Base-by-base conservation (phyloP, 2,113 vertebrate species). In the Thamnophis sirtalis region DNA sequence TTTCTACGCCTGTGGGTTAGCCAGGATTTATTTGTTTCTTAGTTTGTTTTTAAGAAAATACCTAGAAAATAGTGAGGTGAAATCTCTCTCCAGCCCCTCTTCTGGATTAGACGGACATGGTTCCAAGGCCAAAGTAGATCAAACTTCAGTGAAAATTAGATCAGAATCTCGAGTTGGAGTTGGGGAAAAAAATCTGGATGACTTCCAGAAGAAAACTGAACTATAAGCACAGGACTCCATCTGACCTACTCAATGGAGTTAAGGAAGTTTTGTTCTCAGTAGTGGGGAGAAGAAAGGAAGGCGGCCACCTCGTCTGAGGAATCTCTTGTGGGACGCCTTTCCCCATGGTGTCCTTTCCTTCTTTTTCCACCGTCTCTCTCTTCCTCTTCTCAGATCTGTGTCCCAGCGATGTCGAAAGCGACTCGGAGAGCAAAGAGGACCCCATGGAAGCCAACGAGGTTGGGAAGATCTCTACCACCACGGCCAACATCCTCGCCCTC, bases 381-480 rank as follows among this genome's bases (percentile, higher is more conserved):
- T 8, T 8, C 19, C 63, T 80, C 48, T 58, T 84, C 94, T 13
- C 94, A 99, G 99, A 99, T 96, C 97, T 98, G 94, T 99, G 98
- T 9, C 98, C 98, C 96, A 99, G 98, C 93, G 99, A 99, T 10
- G 99, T 98, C 2, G 99, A 99, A 91, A 99, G 99, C 94, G 99
- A 99, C 33, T 98, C 99, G 0, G 99, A 99, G 91, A 99, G 98
- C 91, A 99, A 99, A 96, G 99, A 99, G 49, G 98, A 98, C 89
- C 92, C 97, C 91, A 98, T 97, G 5, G 99, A 99, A 68, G 98
- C 97, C 26, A 97, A 96, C 15, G 99, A 99, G 87, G 97, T 98
- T 0, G 98, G 97, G 90, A 99, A 98, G 96, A 99, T 99, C 95
- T 98, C 98, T 93, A 99, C 99, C 58, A 99, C 97, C 94, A 97